phyloP scores from a whole-genome alignment of 2,113 vertebrate species.

The Corydoras maculifer region DNA sequence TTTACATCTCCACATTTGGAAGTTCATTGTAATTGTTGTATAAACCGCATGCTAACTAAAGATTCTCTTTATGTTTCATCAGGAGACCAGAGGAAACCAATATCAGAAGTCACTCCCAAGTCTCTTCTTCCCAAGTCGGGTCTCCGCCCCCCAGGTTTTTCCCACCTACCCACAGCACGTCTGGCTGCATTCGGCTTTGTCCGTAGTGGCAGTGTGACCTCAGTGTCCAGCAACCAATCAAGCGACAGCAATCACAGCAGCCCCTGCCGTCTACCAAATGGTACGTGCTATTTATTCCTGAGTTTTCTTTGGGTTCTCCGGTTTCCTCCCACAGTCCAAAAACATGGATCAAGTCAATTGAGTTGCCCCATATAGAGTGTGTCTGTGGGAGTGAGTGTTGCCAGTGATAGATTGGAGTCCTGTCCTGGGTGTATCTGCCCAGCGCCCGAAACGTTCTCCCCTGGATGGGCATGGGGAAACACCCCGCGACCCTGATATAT shows the following conservation, averaged over 20 bases:
- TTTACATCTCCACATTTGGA: too few relatives aligned
- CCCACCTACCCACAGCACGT: conserved; percentile 77
- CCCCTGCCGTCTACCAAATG: conserved; percentile 60
- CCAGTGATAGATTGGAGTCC: too few relatives aligned
- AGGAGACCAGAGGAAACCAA: conserved; percentile 73
- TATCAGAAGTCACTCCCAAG: conserved; percentile 65
- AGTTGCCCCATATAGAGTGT: too few relatives aligned
- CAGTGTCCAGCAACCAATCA: conserved; percentile 81
- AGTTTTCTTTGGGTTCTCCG: too few relatives aligned
- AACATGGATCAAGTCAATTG: too few relatives aligned
- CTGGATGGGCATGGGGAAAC: too few relatives aligned
- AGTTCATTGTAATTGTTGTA: neutral
- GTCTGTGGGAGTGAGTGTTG: too few relatives aligned
- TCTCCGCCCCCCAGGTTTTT: conserved; percentile 85
- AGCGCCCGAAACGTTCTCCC: too few relatives aligned
- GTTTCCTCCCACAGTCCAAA: too few relatives aligned
- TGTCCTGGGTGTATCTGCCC: too few relatives aligned
- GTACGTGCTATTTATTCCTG: conserved; percentile 66
- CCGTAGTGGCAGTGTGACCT: conserved; percentile 81
- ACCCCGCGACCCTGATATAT: too few relatives aligned
- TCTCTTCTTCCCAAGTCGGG: conserved; percentile 76
- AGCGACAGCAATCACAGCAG: conserved; percentile 74
- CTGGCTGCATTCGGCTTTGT: conserved; percentile 78
- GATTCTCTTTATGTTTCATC: conserved; percentile 17
- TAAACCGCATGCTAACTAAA: neutral